Percentiles rank a stretch among this genome's conserved stretches.
phyloP scores from a whole-genome alignment of 2,113 vertebrate species.

The Oceanites oceanicus region DNA sequence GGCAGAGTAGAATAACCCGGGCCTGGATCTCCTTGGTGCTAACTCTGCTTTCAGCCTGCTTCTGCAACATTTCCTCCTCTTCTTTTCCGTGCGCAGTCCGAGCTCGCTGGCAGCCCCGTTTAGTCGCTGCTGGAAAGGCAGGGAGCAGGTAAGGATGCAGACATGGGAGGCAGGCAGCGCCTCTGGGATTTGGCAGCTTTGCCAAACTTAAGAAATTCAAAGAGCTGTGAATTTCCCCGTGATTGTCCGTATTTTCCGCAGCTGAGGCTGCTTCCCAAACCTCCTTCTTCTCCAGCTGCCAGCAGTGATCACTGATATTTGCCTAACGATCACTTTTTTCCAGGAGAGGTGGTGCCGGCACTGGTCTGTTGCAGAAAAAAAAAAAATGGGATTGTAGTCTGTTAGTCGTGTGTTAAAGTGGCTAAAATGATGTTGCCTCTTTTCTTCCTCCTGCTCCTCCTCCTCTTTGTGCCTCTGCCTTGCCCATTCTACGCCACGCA shows the following conservation, averaged over 20 bases:
- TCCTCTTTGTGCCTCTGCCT: conserved; percentile 73
- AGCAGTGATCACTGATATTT: neutral
- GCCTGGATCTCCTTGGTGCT: neutral
- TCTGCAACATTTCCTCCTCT: conserved; percentile 23
- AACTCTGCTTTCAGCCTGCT: conserved; percentile 45
- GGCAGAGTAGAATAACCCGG: neutral
- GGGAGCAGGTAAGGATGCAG: neutral
- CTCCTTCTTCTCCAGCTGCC: neutral
- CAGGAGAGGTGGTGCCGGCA: neutral
- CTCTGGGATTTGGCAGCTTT: neutral
- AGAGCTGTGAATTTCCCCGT: neutral
- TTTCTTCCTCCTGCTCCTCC: conserved; percentile 65
- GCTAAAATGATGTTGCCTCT: conserved; percentile 72
- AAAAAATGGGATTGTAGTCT: neutral
- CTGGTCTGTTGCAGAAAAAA: neutral
- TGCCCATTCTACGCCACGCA: conserved; percentile 80
- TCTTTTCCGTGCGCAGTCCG: neutral
- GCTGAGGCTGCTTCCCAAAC: neutral
- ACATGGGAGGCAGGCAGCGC: neutral
- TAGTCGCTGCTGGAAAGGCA: neutral
- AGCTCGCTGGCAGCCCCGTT: neutral
- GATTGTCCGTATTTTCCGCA: neutral
- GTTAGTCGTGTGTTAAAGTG: conserved; percentile 34
- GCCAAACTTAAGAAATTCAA: neutral
- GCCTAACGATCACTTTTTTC: conserved; percentile 34